Base-by-base conservation (phyloP, 2,113 vertebrate genomes). In the Nettapus auritus region DNA sequence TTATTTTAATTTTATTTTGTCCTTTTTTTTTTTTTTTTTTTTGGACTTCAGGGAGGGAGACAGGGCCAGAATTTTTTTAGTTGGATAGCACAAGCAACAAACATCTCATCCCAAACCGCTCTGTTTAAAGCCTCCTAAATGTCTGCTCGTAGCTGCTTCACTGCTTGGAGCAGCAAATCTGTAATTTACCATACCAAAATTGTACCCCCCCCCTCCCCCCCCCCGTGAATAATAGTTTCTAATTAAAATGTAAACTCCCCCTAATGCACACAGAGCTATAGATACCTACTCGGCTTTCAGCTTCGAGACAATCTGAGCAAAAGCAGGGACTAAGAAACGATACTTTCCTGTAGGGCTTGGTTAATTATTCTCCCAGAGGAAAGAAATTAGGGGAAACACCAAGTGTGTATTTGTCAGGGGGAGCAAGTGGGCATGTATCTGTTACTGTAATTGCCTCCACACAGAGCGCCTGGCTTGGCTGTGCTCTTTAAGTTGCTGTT, bases 361-460 rank as follows among this genome's bases (percentile, higher is more conserved):
- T 91, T 63, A 29, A 59, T 80, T 85, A 38, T 44, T 74, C 46
- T 70, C 89, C 68, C 52, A 21, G 69, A 77, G 19, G 56, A 10
- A 68, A 86, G 20, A 73, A 90, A 83, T 53, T 2, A 5, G 11
- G 22, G 63, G 74, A 42, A 84, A 66, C 13, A 20, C 8, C 1
- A 3, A 55, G 29, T 2, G 17, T 29, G 42, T 15, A 2, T 77
- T 33, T 75, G 22, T 59, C 40, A 9, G 17, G 63, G 31, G 21
- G 40, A 7, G 21, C 17, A 6, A 62, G 40, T 3, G 31, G 68
- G 33, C 1, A 2, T 20, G 20, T 18, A 25, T 19, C 15, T 40
- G 17, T 17, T 63, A 3, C 67, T 34, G 3, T 10, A 1, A 11
- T 59, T 29, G 0, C 28, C 36, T 59, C 68, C 57, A 29, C 63